Conservation (phyloP, 2,888 invertebrate genomes). For the Xestia ashworthii region DNA sequence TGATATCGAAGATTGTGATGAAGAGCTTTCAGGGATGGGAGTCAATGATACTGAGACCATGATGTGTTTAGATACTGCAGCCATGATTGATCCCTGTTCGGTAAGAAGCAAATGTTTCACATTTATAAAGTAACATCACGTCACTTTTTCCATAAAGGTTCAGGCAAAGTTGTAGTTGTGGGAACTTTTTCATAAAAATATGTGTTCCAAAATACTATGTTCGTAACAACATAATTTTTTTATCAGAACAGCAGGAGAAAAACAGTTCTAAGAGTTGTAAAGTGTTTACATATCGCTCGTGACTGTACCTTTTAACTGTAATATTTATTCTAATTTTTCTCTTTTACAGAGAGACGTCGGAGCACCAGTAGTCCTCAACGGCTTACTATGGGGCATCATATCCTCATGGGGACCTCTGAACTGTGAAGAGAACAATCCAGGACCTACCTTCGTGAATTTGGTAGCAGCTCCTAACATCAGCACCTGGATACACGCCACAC, state of each 20-base stretch:
- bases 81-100: constrained; percentile 75
- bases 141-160: too few species aligned
- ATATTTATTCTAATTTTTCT: too few species aligned
- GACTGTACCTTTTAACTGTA: neutral
- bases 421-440: constrained; percentile 70
- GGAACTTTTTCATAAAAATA: too few species aligned
- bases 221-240: too few species aligned
- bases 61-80: constrained; percentile 79
- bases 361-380: constrained; percentile 82
- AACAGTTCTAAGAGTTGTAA: too few species aligned
- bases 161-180: too few species aligned
- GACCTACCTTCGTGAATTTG: constrained; percentile 74
- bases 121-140: neutral
- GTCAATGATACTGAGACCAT: constrained; percentile 67
- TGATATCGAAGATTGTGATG: constrained; percentile 72
- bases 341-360: constrained; percentile 77
- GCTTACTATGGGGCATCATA: constrained; percentile 79
- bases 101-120: constrained; percentile 63
- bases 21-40: constrained; percentile 70
- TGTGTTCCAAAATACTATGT: too few species aligned
- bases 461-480: constrained; percentile 74
- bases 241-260: too few species aligned
- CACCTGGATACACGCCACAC: constrained; percentile 77
- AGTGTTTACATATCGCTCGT: too few species aligned
- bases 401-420: constrained; percentile 79